These are phyloP conservation scores for Xyrauchen texanus DNA, from an alignment of 2,113 vertebrate genomes.

Conservation along the genomic window DNA sequence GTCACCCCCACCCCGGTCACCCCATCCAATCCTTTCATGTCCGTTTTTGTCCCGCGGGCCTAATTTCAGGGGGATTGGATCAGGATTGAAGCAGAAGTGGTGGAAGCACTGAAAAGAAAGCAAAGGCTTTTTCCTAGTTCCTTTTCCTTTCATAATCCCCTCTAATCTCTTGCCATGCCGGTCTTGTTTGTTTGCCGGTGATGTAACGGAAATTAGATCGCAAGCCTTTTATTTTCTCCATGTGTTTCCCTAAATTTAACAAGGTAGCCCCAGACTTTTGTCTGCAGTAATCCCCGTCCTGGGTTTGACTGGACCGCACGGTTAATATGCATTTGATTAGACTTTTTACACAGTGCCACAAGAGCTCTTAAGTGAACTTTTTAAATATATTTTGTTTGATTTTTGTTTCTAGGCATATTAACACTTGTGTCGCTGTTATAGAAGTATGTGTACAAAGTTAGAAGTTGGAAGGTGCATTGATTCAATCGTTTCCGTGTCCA, in stretches of 20 bases:
- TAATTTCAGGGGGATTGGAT: slow-evolving; percentile 49
- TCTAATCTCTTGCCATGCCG: slow-evolving; percentile 44
- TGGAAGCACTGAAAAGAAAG: slow-evolving; percentile 47
- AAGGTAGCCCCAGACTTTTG: slow-evolving; percentile 34
- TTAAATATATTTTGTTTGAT: background rate
- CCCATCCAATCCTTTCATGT: slow-evolving; percentile 64
- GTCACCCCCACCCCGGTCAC: slow-evolving; percentile 52
- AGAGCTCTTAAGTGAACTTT: background rate
- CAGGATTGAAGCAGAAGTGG: slow-evolving; percentile 33
- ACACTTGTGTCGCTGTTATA: background rate
- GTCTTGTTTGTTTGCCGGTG: slow-evolving; percentile 59
- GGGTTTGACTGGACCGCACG: slow-evolving; percentile 20
- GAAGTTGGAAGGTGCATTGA: background rate
- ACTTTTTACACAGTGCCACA: background rate
- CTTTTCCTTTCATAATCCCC: slow-evolving; percentile 44
- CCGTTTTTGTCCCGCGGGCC: slow-evolving; percentile 60
- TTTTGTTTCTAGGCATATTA: background rate
- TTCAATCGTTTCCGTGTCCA: background rate
- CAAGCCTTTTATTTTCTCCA: slow-evolving; percentile 48
- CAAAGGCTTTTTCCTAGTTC: slow-evolving; percentile 47
- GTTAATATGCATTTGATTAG: slow-evolving; percentile 33
- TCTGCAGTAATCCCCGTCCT: slow-evolving; percentile 52
- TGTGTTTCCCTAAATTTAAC: slow-evolving; percentile 58
- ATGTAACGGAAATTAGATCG: slow-evolving; percentile 62
- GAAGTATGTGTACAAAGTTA: background rate